Evolutionary conservation across 30 jellyfish, hydroid and myxozoan species (phyloP), one percentile per base, ranked within the genome.

Genomic region (Turritopsis rubra): DNA sequence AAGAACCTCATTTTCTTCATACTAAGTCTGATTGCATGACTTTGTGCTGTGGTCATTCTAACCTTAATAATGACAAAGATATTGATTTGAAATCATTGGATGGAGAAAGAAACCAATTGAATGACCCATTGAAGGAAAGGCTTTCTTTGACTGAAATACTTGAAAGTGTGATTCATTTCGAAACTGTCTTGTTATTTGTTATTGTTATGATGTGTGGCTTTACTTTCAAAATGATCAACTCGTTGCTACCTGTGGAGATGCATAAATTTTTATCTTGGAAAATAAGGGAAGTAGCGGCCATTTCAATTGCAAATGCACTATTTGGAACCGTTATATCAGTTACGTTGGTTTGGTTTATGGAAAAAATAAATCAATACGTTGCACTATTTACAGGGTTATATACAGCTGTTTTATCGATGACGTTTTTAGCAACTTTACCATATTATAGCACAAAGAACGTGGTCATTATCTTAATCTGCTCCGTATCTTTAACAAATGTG

Each of bases 201-300:
- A 25, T 25, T 23, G 24, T 72, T 19, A 19, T 72, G 18, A 18
- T 25, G 24, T 25, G 24, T 29, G 80, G 80, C 0, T 19, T 72
- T 23, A 25, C 28, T 21, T 72, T 72, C 28, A 72, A 72, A 72
- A 72, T 72, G 21, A 72, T 72, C 0, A 72, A 72, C 28, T 18
- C 80, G 21, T 72, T 72, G 24, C 21, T 72, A 19, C 80, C 80
- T 19, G 80, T 72, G 80, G 80, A 72, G 28, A 18, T 20, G 21
- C 24, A 20, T 21, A n/a, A 18, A 18, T 1, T 0, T 72, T 25
- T 72, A 26, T 18, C 21, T 0, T 72, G 80, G 80, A 29, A 25
- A 19, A 25, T 25, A 23, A 72, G 24, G 18, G 20, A 25, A 18
- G 30, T 72, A 72, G 80, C 80, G 18, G 80, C 30, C 18, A n/a